Conservation (phyloP, 2,888 invertebrate species). For the Hirtodrosophila confusa region DNA sequence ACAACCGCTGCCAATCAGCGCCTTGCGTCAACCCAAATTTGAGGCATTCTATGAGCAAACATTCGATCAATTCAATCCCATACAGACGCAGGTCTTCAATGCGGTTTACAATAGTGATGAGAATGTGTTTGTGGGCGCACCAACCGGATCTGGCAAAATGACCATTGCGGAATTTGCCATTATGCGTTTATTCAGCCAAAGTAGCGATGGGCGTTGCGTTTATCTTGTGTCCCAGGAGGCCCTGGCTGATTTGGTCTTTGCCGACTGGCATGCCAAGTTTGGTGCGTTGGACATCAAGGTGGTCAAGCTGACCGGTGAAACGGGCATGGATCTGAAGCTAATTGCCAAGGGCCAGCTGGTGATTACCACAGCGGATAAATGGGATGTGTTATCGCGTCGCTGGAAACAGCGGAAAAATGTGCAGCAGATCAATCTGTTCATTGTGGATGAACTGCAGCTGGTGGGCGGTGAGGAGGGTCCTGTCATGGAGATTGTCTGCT, state of each 20-base stretch:
- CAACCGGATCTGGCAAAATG: slow-evolving; percentile 96
- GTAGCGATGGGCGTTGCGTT: slow-evolving; percentile 93
- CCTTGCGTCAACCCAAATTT: slow-evolving; percentile 93
- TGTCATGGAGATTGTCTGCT: slow-evolving; percentile 96
- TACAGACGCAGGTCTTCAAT: slow-evolving; percentile 99
- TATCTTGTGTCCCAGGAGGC: slow-evolving; percentile 97
- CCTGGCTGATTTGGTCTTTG: slow-evolving; percentile 94
- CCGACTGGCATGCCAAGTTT: slow-evolving; percentile 97
- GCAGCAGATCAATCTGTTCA: slow-evolving; percentile 97
- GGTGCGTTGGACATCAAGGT: slow-evolving; percentile 91
- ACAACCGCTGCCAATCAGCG: slow-evolving; percentile 97
- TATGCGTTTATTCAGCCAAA: slow-evolving; percentile 91
- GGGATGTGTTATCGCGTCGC: slow-evolving; percentile 98
- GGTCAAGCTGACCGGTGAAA: slow-evolving; percentile 97
- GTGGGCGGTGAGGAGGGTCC: slow-evolving; percentile 96
- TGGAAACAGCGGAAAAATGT: slow-evolving; percentile 99
- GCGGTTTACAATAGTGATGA: slow-evolving; percentile 99
- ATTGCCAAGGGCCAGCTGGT: slow-evolving; percentile 97
- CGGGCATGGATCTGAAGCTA: slow-evolving; percentile 97
- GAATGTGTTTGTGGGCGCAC: slow-evolving; percentile 97
- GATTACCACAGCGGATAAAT: slow-evolving; percentile 98
- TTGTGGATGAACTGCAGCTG: slow-evolving; percentile 97
- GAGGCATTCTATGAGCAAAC: slow-evolving; percentile 93
- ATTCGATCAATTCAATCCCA: slow-evolving; percentile 98
- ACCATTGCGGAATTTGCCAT: slow-evolving; percentile 98